Conservation (phyloP, 2,797 vertebrate species). For the Manis javanica region DNA sequence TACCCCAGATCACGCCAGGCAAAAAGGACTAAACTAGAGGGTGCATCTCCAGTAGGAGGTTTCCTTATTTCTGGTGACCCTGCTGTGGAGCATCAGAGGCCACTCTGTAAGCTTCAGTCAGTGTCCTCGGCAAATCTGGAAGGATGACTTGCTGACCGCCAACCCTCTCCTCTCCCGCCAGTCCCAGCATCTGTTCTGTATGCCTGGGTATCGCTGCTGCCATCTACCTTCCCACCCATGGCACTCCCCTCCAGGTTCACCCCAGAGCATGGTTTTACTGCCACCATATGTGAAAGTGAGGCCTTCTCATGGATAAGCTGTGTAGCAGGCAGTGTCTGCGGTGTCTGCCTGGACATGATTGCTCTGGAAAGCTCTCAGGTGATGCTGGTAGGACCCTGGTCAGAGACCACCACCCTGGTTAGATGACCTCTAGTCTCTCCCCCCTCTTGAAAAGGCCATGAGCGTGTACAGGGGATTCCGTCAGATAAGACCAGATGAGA, state of each 20-base stretch:
- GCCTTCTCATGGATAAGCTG: background rate
- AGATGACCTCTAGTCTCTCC: background rate
- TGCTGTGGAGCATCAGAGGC: background rate
- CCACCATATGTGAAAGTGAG: rapidly evolving
- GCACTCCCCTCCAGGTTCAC: background rate
- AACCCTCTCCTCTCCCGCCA: background rate
- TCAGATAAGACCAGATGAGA: background rate
- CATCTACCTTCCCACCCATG: rapidly evolving
- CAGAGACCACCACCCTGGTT: background rate
- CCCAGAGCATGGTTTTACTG: background rate
- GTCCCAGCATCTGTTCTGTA: background rate
- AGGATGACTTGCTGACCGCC: background rate
- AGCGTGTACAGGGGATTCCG: background rate
- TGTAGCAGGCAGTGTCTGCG: background rate
- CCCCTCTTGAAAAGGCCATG: background rate
- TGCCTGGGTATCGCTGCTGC: background rate
- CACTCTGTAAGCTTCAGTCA: background rate
- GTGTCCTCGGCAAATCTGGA: background rate
- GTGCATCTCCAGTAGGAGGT: background rate
- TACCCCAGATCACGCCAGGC: background rate
- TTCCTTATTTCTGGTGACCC: background rate
- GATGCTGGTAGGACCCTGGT: background rate
- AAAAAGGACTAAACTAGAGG: background rate
- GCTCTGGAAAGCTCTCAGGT: background rate
- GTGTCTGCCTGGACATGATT: background rate